Conservation (phyloP, 92 coral and sea anemone genomes). For the Epizoanthus rinbou region DNA sequence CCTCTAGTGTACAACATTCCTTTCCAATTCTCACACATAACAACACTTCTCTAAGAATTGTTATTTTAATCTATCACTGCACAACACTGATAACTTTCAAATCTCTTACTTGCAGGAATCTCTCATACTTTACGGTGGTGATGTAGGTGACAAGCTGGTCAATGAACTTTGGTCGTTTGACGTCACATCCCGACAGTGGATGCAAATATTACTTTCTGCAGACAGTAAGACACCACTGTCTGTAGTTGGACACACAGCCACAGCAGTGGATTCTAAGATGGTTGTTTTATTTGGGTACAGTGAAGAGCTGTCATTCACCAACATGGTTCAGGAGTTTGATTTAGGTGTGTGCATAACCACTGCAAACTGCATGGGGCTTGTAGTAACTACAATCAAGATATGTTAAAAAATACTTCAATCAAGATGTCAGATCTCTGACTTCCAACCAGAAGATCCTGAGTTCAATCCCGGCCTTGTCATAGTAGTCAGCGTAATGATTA, state of each 20-base stretch:
- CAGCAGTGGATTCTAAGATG: slow-evolving; percentile 72
- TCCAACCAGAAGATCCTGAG: too few relatives aligned
- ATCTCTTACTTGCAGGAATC: slow-evolving; percentile 42
- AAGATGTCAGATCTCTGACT: too few relatives aligned
- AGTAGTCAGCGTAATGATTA: too few relatives aligned
- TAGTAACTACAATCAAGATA: too few relatives aligned
- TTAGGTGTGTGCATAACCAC: slow-evolving; percentile 62
- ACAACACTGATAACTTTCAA: neutral
- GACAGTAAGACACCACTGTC: slow-evolving; percentile 65
- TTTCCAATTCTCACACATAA: neutral
- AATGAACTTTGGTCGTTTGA: slow-evolving; percentile 74
- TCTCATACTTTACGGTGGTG: slow-evolving; percentile 85
- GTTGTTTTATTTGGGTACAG: slow-evolving; percentile 87
- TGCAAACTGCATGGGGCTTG: too few relatives aligned
- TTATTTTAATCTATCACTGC: too few relatives aligned
- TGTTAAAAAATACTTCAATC: too few relatives aligned
- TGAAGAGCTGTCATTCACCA: slow-evolving; percentile 61
- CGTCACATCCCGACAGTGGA: slow-evolving; percentile 63
- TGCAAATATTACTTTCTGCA: slow-evolving; percentile 18
- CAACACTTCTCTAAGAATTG: too few relatives aligned
- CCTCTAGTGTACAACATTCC: neutral
- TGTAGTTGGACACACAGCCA: slow-evolving; percentile 93
- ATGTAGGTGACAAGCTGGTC: slow-evolving; percentile 48
- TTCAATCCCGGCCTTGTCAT: too few relatives aligned
- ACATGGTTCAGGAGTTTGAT: slow-evolving; percentile 82